These are phyloP conservation scores for Butorides virescens DNA, from an alignment of 2,113 vertebrate species.

Conservation along the genomic window DNA sequence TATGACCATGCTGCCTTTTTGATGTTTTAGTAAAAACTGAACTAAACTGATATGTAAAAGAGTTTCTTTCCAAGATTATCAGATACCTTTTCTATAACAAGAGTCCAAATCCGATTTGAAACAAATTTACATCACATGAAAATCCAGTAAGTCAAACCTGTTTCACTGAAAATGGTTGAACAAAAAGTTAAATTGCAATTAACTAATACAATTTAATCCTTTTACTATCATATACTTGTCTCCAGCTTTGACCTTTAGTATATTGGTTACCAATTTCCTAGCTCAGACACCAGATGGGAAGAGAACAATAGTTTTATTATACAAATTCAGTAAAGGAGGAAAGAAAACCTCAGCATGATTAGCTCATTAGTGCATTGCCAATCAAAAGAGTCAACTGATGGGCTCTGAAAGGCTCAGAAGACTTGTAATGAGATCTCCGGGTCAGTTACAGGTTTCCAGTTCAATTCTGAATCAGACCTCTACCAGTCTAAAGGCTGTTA, in stretches of 20 bases:
- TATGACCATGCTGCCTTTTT: neutral
- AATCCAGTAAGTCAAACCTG: neutral
- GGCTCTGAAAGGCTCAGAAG: neutral
- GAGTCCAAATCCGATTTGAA: neutral
- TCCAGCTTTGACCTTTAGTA: slow-evolving; percentile 11
- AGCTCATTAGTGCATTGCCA: slow-evolving; percentile 39
- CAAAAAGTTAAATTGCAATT: slow-evolving; percentile 12
- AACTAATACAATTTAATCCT: slow-evolving; percentile 41
- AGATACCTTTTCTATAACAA: neutral
- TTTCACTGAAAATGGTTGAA: neutral
- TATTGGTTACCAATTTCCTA: slow-evolving; percentile 40
- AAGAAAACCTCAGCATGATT: slow-evolving; percentile 40
- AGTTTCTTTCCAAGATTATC: neutral
- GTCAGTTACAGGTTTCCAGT: slow-evolving; percentile 1
- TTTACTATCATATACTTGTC: neutral
- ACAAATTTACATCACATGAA: neutral
- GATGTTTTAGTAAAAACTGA: neutral
- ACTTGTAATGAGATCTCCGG: neutral
- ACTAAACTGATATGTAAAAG: neutral
- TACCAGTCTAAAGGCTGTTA: neutral
- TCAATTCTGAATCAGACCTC: neutral
- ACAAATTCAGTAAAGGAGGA: slow-evolving; percentile 21
- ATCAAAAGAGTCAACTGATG: slow-evolving; percentile 17
- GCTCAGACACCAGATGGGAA: slow-evolving; percentile 62
- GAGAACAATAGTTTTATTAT: slow-evolving; percentile 47